These are phyloP conservation scores for Megalops cyprinoides DNA, from an alignment of 2,797 vertebrate genomes.

Conservation along the genomic window DNA sequence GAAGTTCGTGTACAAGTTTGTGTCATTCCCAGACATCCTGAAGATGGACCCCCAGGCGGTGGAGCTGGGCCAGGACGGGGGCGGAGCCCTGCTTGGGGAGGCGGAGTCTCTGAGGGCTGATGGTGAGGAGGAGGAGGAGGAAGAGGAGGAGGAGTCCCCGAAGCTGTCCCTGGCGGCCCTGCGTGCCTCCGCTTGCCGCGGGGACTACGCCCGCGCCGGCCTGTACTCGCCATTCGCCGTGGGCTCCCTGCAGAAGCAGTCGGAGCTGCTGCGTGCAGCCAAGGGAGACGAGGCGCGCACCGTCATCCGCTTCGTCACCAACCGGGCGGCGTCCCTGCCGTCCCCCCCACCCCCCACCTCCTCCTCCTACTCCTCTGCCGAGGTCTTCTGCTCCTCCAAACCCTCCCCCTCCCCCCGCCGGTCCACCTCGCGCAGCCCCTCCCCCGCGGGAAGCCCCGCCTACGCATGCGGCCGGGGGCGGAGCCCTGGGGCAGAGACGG, in stretches of 20 bases:
- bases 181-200: constrained; percentile 80
- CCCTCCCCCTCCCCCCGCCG: constrained; percentile 73
- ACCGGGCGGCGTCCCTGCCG: constrained; percentile 76
- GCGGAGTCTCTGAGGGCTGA: constrained; percentile 73
- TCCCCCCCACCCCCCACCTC: constrained; percentile 76
- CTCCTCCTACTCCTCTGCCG: constrained; percentile 60
- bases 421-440: too few relatives aligned
- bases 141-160: constrained; percentile 63
- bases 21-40: constrained; percentile 93
- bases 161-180: constrained; percentile 77
- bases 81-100: constrained; percentile 79
- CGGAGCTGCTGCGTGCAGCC: constrained; percentile 71
- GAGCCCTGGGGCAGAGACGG: constrained; percentile 76
- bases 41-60: constrained; percentile 91
- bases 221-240: constrained; percentile 92
- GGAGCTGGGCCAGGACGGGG: constrained; percentile 83
- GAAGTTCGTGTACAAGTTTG: constrained; percentile 97
- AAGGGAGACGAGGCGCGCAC: constrained; percentile 86
- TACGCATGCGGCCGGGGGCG: constrained; percentile 66
- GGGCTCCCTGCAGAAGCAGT: constrained; percentile 83
- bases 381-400: constrained; percentile 64
- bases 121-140: constrained; percentile 75
- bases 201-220: constrained; percentile 88
- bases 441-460: constrained; percentile 65
- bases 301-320: constrained; percentile 92